phyloP scores from a whole-genome alignment of 1,140 invertebrate genomes.

The Drosophila rufa region DNA sequence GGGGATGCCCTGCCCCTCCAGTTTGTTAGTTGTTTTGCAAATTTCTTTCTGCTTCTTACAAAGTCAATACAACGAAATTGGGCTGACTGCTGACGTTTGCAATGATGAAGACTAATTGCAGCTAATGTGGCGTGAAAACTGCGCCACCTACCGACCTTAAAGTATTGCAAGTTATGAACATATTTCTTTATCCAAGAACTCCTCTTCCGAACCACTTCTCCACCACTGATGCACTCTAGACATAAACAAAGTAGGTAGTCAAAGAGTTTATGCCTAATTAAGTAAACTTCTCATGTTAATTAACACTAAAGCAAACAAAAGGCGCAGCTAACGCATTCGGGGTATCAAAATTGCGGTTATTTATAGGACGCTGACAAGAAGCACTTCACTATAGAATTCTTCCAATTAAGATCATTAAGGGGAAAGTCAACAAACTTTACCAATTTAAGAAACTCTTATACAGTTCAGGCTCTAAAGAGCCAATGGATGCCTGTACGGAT shows the following conservation, averaged over 20 bases:
- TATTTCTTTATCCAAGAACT: background rate
- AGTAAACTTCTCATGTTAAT: slow-evolving; percentile 81
- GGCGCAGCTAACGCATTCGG: slow-evolving; percentile 34
- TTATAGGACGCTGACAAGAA: slow-evolving; percentile 61
- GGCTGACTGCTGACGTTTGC: slow-evolving; percentile 56
- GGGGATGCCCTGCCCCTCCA: slow-evolving; percentile 17
- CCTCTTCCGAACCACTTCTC: slow-evolving; percentile 18
- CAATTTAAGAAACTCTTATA: slow-evolving; percentile 3
- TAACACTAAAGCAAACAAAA: slow-evolving; percentile 78
- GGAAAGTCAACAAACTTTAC: slow-evolving; percentile 70
- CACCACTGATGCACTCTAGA: slow-evolving; percentile 30
- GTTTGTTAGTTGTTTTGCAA: slow-evolving; percentile 67
- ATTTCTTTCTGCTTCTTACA: slow-evolving; percentile 25
- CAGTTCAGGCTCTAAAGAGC: slow-evolving; percentile 33
- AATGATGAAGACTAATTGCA: slow-evolving; percentile 82
- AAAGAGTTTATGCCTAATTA: slow-evolving; percentile 72
- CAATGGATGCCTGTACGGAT: background rate
- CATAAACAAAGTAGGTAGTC: slow-evolving; percentile 63
- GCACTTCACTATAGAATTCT: slow-evolving; percentile 58
- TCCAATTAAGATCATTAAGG: slow-evolving; percentile 57
- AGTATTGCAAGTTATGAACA: slow-evolving; percentile 17
- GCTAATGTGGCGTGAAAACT: slow-evolving; percentile 71
- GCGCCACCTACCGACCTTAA: slow-evolving; percentile 58
- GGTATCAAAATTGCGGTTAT: slow-evolving; percentile 48
- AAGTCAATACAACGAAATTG: slow-evolving; percentile 55